Evolutionary conservation across 2,888 invertebrate genomes (phyloP), one percentile per base, ranked within the genome.

Genomic region (Drosophila borealis): DNA sequence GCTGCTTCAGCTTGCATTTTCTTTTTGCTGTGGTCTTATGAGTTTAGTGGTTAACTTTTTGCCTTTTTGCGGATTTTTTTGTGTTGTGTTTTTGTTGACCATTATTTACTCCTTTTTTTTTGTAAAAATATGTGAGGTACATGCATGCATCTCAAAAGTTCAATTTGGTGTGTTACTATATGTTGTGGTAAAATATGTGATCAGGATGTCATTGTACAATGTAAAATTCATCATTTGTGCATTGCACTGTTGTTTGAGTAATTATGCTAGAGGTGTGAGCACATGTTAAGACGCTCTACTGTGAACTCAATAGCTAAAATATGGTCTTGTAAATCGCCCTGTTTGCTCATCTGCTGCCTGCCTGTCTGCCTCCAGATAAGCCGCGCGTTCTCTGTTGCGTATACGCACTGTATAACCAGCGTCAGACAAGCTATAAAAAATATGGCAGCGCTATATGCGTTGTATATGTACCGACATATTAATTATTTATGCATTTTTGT

Each of bases 331-430:
- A 64, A 42, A 34, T 49, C 39, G 13, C 14, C 29, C 44, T 64
- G 53, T 70, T 70, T 54, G 53, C 41, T 54, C 34, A 34, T 19
- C 21, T 19, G 59, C 49, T 56, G 57, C 33, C 49, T 65, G 72
- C 42, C 42, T 46, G 57, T 19, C 42, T 14, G 53, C 34, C 49
- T 55, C 5, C 39, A 50, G 63, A 75, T 75, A 74, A 76, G 55
- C 48, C 53, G 53, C 11, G 33, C n/a, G 29, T 25, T 74, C 14
- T 25, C 0, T 13, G 41, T 62, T 71, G 78, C 61, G 78, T 77
- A 74, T 74, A 74, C 66, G 78, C 66, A 49, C 21, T n/a, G 51
- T 75, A 45, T 41, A 61, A 11, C 10, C 49, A 54, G 45, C 29
- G 36, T 25, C 33, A 50, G 46, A 10, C 9, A 45, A 36, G 2